Evolutionary conservation across 2,888 invertebrate genomes (phyloP).

Genomic region (Scotopteryx bipunctaria): DNA sequence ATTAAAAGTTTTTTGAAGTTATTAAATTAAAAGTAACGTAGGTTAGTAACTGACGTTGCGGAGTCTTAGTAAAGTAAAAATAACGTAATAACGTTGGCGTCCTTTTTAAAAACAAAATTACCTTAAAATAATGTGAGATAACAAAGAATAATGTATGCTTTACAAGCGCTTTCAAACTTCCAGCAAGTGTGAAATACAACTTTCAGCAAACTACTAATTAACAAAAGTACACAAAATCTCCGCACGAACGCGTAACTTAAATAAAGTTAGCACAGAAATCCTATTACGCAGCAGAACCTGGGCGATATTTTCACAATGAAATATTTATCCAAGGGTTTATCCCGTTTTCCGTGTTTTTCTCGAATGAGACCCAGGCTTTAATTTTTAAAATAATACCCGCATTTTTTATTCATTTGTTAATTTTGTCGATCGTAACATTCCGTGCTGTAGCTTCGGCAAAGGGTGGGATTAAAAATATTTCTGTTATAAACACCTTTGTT

Average conservation of each 20-base stretch:
- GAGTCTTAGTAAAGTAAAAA: no score
- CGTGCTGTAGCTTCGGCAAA: not conserved
- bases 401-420: conserved; percentile 25
- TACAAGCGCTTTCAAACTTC: not conserved
- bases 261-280: conserved; percentile 24
- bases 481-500: no score
- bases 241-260: conserved; percentile 12
- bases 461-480: not conserved
- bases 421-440: conserved; percentile 9
- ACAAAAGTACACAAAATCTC: conserved; percentile 23
- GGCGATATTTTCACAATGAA: conserved; percentile 21
- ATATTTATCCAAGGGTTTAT: conserved; percentile 27
- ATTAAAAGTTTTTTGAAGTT: no score
- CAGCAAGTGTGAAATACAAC: conserved; percentile 12
- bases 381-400: conserved; percentile 23
- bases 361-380: conserved; percentile 20
- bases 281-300: conserved; percentile 20
- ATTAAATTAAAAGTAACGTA: no score
- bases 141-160: no score
- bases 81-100: no score
- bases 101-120: no score
- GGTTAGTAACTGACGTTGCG: no score
- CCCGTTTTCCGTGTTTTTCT: conserved; percentile 19
- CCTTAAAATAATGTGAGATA: no score
- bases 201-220: conserved; percentile 20